phyloP scores from a whole-genome alignment of 2,797 vertebrate species.

The Mus spretus region DNA sequence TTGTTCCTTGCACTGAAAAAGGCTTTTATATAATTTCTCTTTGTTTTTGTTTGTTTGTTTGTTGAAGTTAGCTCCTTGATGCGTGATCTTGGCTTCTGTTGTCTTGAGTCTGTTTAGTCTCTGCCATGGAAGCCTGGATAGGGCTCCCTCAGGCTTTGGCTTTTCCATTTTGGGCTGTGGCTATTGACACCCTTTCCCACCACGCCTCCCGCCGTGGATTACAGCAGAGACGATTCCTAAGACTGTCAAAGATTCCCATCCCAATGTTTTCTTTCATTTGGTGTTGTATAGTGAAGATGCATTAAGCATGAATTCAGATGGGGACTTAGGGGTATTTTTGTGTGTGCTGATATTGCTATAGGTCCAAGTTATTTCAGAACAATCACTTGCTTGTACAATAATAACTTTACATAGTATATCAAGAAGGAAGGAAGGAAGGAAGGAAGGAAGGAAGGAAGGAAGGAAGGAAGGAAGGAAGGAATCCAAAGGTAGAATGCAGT shows the following conservation, averaged over 20 bases:
- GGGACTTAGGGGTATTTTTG: background rate
- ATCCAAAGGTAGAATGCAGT: conserved; percentile 46
- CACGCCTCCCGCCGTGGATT: background rate
- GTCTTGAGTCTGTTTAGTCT: conserved; percentile 62
- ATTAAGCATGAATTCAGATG: conserved; percentile 59
- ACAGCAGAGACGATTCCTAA: conserved; percentile 33
- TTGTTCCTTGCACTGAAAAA: conserved; percentile 74
- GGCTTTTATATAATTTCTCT: conserved; percentile 47
- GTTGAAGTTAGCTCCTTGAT: conserved; percentile 71
- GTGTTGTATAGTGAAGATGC: conserved; percentile 50
- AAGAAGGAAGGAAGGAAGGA: background rate
- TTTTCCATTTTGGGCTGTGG: conserved; percentile 64
- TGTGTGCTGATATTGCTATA: conserved; percentile 1
- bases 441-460: background rate
- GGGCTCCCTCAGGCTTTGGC: conserved; percentile 59
- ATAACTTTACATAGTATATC: conserved; percentile 58
- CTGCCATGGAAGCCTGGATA: conserved; percentile 64
- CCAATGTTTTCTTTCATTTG: conserved; percentile 67
- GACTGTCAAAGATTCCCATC: conserved; percentile 62
- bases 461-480: background rate
- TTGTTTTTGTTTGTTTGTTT: background rate
- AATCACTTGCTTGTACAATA: conserved; percentile 52
- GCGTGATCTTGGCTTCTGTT: conserved; percentile 64
- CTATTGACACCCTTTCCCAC: background rate
- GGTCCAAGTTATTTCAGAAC: conserved; percentile 57